These are phyloP conservation scores for Morinoia aosen DNA, from an alignment of 2,888 invertebrate genomes.

Conservation along the genomic window DNA sequence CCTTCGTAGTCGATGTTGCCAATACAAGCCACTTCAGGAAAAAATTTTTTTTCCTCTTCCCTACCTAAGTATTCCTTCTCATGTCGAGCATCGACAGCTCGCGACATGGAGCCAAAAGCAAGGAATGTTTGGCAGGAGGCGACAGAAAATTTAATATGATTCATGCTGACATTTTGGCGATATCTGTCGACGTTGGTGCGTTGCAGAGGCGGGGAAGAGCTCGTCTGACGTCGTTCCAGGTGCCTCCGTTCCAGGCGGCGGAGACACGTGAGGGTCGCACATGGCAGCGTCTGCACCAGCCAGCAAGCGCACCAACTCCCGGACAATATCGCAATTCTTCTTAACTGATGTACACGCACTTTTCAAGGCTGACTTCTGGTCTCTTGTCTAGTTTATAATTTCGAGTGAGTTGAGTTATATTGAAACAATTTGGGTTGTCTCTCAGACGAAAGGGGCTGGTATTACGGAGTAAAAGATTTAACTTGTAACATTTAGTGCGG, in stretches of 20 bases:
- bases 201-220: not conserved
- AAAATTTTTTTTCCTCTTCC: not conserved
- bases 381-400: too few species aligned
- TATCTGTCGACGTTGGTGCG: not conserved
- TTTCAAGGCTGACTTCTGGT: too few species aligned
- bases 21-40: not conserved
- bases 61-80: not conserved
- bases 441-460: too few species aligned
- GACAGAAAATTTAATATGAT: slow-evolving; percentile 3
- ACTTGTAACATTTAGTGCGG: too few species aligned
- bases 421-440: too few species aligned
- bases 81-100: not conserved
- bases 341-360: too few species aligned
- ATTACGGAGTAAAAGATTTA: too few species aligned
- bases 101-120: not conserved
- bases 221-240: not conserved
- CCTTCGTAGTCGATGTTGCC: not conserved
- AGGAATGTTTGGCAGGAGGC: not conserved
- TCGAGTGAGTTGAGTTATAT: too few species aligned
- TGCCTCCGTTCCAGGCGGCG: not conserved
- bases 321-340: too few species aligned
- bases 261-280: not conserved
- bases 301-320: too few species aligned
- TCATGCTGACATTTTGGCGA: not conserved
- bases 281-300: not conserved